Percentiles rank a stretch among this genome's conserved stretches.
phyloP scores from a whole-genome alignment of 2,113 vertebrate species.

The Toxostoma redivivum region DNA sequence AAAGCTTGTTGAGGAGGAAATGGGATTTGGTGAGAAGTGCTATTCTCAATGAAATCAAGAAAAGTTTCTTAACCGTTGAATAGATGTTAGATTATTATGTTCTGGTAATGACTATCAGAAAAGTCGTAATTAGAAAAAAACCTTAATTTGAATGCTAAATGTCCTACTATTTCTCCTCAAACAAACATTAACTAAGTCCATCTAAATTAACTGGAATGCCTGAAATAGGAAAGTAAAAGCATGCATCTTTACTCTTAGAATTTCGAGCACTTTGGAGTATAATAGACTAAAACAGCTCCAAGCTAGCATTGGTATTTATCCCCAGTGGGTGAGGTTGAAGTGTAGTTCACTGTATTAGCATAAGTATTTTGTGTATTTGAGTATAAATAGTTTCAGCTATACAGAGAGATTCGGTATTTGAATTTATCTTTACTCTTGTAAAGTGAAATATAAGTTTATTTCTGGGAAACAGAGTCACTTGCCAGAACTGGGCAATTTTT shows the following conservation, averaged over 20 bases:
- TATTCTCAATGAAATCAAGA: not conserved
- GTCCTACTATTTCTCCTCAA: not conserved
- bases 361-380: not conserved
- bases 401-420: not conserved
- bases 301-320: not conserved
- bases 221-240: not conserved
- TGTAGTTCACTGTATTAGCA: not conserved
- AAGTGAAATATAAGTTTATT: not conserved
- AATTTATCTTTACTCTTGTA: not conserved
- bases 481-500: not conserved
- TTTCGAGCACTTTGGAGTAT: not conserved
- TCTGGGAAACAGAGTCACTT: not conserved
- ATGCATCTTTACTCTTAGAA: not conserved
- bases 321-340: not conserved
- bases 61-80: not conserved
- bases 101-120: not conserved
- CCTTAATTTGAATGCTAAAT: not conserved
- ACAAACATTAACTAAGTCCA: not conserved
- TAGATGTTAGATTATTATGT: not conserved
- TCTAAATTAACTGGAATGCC: not conserved
- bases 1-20: not conserved
- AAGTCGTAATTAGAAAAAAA: not conserved
- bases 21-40: not conserved
- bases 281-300: not conserved
- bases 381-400: not conserved